Percentiles rank a stretch among this genome's conserved stretches.
Evolutionary conservation across 2,797 vertebrate genomes (phyloP).

Genomic region (Heteromormyrus szaboi): DNA sequence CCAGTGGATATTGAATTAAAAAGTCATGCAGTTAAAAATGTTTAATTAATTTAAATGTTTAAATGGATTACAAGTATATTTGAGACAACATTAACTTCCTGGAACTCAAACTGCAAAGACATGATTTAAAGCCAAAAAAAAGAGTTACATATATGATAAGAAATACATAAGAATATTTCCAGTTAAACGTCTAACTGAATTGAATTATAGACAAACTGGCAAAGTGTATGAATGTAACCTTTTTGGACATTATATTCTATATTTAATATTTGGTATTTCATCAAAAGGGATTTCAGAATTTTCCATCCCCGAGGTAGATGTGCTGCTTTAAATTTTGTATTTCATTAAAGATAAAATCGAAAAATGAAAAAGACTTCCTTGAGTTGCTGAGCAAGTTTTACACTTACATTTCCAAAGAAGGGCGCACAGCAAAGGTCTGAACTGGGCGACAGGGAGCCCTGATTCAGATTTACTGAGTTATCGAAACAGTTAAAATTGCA

Average conservation of each 20-base stretch:
- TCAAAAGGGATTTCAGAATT: neutral
- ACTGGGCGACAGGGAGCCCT: too few relatives aligned
- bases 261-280: neutral
- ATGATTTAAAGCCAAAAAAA: neutral
- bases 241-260: neutral
- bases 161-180: neutral
- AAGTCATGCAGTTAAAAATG: neutral
- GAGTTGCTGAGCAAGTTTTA: neutral
- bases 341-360: neutral
- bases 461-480: neutral
- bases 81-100: neutral
- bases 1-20: neutral
- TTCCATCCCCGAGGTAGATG: neutral
- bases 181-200: neutral
- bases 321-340: neutral
- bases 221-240: neutral
- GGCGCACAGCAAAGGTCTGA: neutral
- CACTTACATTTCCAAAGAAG: constrained; percentile 35
- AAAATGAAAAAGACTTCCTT: neutral
- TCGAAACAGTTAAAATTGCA: neutral
- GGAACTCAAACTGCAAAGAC: neutral
- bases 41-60: neutral
- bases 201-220: neutral
- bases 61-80: neutral
- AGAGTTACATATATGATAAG: neutral